Conservation (phyloP, 2,797 vertebrate species). For the Apogon hyalosoma region DNA sequence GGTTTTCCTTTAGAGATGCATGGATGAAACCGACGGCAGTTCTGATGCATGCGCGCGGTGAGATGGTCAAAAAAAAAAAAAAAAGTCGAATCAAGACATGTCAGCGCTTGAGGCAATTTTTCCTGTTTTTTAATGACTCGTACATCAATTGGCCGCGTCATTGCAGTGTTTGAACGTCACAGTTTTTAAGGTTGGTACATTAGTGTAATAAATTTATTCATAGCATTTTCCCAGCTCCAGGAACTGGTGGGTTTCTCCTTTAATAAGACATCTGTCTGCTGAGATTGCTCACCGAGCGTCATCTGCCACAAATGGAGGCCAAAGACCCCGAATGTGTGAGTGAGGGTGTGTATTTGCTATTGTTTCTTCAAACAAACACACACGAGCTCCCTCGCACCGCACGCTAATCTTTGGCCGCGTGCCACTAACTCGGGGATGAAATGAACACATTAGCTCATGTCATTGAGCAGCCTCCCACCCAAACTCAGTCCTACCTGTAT, state of each 20-base stretch:
- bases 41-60: neutral
- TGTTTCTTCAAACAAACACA: constrained; percentile 26
- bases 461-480: constrained; percentile 48
- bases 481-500: constrained; percentile 39
- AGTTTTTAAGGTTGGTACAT: constrained; percentile 78
- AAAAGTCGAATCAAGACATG: constrained; percentile 40
- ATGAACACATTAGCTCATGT: constrained; percentile 66
- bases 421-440: constrained; percentile 48
- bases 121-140: constrained; percentile 50
- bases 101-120: constrained; percentile 17
- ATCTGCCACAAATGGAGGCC: constrained; percentile 64
- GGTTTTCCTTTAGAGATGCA: constrained; percentile 39
- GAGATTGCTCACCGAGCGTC: constrained; percentile 70
- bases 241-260: constrained; percentile 59
- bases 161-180: constrained; percentile 62
- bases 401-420: constrained; percentile 39
- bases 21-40: constrained; percentile 28
- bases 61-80: constrained; percentile 29
- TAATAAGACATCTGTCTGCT: constrained; percentile 81
- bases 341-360: constrained; percentile 19
- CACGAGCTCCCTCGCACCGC: neutral
- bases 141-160: constrained; percentile 62
- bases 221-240: constrained; percentile 61
- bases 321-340: constrained; percentile 40
- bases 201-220: constrained; percentile 83